Evolutionary conservation across 2,113 vertebrate genomes (phyloP), one percentile per base, ranked within the genome.

Genomic region (Otolemur garnettii): DNA sequence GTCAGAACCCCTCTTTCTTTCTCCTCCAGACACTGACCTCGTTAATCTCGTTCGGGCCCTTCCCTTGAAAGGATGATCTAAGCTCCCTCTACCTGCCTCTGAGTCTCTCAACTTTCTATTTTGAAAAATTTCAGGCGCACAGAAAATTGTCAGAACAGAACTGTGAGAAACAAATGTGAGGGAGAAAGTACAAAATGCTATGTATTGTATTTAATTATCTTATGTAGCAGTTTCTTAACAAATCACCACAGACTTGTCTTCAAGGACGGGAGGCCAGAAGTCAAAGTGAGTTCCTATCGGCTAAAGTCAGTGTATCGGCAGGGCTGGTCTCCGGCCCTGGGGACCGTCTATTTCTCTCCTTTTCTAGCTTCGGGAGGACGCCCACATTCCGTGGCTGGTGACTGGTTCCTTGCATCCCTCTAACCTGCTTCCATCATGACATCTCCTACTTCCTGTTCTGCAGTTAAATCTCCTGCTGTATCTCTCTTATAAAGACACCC

Each of bases 321-420:
- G 50, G 19, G 82, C 45, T 19, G 21, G 21, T 26, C 91, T 42
- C 21, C 38, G 35, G 50, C 28, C 30, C 14, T 12, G 0, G 12
- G 45, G 33, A n/a, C 30, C 42, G 14, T 21, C 60, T 55, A 18
- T 5, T 59, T 33, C 10, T 57, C 11, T 9, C 4, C 14, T 42
- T 45, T n/a, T n/a, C 62, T 18, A 0, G 45, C 8, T n/a, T 69
- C 10, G 2, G 5, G 21, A n/a, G 10, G 30, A 1, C 2, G 1
- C 60, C 74, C n/a, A 14, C 7, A 0, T 55, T 78, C 42, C 74
- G 14, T 66, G 60, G 50, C 50, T 26, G 22, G 0, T 59, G 62
- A 26, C 28, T 17, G 26, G 60, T 77, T 45, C 66, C 7, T 10
- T 22, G 15, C 59, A 21, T 15, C n/a, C 9, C 7, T 75, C 18